Percentiles rank a stretch among this genome's conserved stretches.
These are phyloP conservation scores for Hanleya hanleyi DNA, from an alignment of 2,888 invertebrate genomes.

Conservation along the genomic window DNA sequence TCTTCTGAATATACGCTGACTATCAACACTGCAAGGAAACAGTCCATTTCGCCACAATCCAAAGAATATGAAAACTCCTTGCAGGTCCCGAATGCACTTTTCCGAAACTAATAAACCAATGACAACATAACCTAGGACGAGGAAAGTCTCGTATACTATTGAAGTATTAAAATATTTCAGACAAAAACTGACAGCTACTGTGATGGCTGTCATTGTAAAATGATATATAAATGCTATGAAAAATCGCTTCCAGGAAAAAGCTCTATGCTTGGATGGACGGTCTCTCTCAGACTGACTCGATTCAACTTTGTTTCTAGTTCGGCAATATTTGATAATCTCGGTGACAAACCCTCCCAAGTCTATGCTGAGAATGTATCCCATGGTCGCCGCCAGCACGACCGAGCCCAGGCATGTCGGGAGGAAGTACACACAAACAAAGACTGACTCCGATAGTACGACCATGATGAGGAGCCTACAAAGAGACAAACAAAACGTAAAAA, in stretches of 20 bases:
- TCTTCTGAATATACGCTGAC: conserved; percentile 37
- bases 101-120: conserved; percentile 63
- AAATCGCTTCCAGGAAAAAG: conserved; percentile 65
- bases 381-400: conserved; percentile 53
- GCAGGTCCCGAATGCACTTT: conserved; percentile 59
- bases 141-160: conserved; percentile 37
- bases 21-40: conserved; percentile 52
- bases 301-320: conserved; percentile 48
- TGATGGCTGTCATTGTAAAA: conserved; percentile 51
- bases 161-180: conserved; percentile 50
- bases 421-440: conserved; percentile 60
- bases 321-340: conserved; percentile 45
- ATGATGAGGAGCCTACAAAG: conserved; percentile 57
- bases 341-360: conserved; percentile 60
- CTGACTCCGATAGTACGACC: conserved; percentile 51
- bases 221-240: conserved; percentile 60
- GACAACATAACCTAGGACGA: conserved; percentile 56
- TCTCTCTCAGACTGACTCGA: conserved; percentile 5
- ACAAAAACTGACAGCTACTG: conserved; percentile 49
- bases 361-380: conserved; percentile 66
- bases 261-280: conserved; percentile 24
- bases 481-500: conserved; percentile 1
- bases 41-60: conserved; percentile 62
- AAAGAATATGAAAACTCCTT: conserved; percentile 61
- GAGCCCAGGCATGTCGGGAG: conserved; percentile 52